Conservation (phyloP, 2,888 invertebrate species). For the Aphodius sticticus region DNA sequence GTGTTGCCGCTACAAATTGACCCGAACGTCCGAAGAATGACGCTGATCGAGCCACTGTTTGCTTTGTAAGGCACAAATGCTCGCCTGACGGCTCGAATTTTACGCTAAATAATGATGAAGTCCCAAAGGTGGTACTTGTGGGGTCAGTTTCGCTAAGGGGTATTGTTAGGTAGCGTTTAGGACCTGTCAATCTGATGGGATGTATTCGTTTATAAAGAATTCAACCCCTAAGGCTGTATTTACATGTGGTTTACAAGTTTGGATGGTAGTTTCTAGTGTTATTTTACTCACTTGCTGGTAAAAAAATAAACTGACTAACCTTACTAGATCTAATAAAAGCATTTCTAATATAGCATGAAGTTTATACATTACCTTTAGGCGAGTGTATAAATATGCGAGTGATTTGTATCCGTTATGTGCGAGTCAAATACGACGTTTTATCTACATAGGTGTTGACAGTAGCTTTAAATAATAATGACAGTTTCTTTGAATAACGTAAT, state of each 20-base stretch:
- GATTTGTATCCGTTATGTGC: too few relatives aligned
- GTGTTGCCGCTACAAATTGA: slow-evolving; percentile 4
- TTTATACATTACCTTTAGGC: too few relatives aligned
- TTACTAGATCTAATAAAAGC: too few relatives aligned
- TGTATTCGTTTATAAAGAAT: background rate
- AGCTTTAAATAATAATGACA: too few relatives aligned
- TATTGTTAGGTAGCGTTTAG: background rate
- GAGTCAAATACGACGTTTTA: too few relatives aligned
- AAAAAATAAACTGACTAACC: too few relatives aligned
- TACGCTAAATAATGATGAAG: background rate
- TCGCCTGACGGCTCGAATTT: background rate
- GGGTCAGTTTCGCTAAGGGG: background rate
- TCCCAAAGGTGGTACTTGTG: background rate
- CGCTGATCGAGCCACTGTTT: background rate
- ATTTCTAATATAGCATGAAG: too few relatives aligned
- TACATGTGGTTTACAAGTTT: background rate
- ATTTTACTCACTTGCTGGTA: too few relatives aligned
- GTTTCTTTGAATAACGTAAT: too few relatives aligned
- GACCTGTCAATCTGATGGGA: background rate
- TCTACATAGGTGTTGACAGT: too few relatives aligned
- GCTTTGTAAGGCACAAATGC: background rate
- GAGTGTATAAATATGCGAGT: too few relatives aligned
- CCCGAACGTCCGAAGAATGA: background rate
- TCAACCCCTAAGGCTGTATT: background rate
- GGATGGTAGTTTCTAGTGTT: background rate